phyloP scores from a whole-genome alignment of 2,113 vertebrate genomes.

The Tiliqua scincoides region DNA sequence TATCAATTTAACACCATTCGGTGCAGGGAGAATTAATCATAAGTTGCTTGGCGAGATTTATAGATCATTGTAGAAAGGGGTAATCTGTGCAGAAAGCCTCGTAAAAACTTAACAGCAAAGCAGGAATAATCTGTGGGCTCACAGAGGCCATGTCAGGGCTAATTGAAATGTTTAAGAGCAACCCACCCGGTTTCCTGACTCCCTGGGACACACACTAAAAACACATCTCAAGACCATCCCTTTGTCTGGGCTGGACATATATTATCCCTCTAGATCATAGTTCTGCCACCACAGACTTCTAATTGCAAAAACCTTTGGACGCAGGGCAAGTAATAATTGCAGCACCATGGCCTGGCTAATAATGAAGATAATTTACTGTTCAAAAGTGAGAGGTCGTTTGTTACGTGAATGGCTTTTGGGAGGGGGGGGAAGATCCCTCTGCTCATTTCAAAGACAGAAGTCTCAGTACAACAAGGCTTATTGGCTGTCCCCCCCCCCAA shows the following conservation, averaged over 20 bases:
- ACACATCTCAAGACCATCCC: conserved; percentile 67
- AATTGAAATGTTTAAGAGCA: conserved; percentile 74
- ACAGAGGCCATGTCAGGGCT: conserved; percentile 66
- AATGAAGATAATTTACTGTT: conserved; percentile 82
- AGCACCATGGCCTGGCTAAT: conserved; percentile 71
- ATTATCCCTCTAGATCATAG: conserved; percentile 73
- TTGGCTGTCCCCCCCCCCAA: background rate
- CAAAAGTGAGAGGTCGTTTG: conserved; percentile 71
- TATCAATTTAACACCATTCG: conserved; percentile 68
- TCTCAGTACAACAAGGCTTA: conserved; percentile 50
- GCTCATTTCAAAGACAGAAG: conserved; percentile 58
- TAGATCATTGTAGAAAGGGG: conserved; percentile 59
- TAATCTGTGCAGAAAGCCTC: conserved; percentile 67
- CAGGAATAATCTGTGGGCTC: conserved; percentile 69
- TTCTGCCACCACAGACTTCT: conserved; percentile 68
- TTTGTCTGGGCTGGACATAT: conserved; percentile 74
- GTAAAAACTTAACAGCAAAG: conserved; percentile 69
- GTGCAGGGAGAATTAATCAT: conserved; percentile 66
- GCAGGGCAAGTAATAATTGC: conserved; percentile 78
- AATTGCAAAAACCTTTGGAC: conserved; percentile 79
- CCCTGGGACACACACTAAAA: conserved; percentile 65
- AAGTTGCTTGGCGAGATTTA: conserved; percentile 71
- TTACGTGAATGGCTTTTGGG: conserved; percentile 66
- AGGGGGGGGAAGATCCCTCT: conserved; percentile 14
- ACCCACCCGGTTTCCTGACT: conserved; percentile 55